A percentile compares a stretch with the other conserved stretches of the same genome.
Conservation (phyloP, 2,888 invertebrate species). For the Sarcophaga variegata region DNA sequence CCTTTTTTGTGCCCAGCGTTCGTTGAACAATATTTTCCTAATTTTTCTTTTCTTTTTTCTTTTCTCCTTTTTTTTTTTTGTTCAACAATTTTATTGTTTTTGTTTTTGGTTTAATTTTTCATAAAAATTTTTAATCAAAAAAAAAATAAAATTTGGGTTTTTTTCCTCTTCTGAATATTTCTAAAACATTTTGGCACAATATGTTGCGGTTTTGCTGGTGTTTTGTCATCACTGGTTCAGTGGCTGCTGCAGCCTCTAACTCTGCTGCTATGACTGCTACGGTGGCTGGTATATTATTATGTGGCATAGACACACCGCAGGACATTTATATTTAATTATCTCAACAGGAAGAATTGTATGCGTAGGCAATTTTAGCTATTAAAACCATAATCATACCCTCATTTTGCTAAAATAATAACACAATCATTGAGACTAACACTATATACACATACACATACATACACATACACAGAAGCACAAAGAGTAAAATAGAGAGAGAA, state of each 20-base stretch:
- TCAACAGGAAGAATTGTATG: constrained; percentile 63
- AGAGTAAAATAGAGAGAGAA: too few relatives aligned
- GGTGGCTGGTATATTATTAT: constrained; percentile 29
- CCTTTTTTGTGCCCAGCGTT: too few relatives aligned
- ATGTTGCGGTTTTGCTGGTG: constrained; percentile 61
- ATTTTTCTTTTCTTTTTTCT: too few relatives aligned
- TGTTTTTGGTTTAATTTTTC: too few relatives aligned
- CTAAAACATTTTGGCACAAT: constrained; percentile 57
- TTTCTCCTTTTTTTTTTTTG: too few relatives aligned
- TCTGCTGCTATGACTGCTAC: neutral
- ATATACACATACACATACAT: neutral
- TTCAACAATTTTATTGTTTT: too few relatives aligned
- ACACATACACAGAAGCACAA: neutral
- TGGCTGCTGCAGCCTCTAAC: neutral
- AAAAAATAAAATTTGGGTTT: neutral
- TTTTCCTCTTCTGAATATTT: constrained; percentile 13
- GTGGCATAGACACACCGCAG: constrained; percentile 65
- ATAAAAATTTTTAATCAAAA: neutral
- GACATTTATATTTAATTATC: constrained; percentile 70
- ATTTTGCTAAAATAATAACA: constrained; percentile 49
- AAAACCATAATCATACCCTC: constrained; percentile 58
- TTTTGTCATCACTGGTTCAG: constrained; percentile 37
- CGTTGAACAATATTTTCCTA: too few relatives aligned
- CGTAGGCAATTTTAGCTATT: constrained; percentile 61
- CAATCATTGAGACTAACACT: constrained; percentile 11